Evolutionary conservation across 2,888 invertebrate species (phyloP).

Genomic region (Tinea trinotella): DNA sequence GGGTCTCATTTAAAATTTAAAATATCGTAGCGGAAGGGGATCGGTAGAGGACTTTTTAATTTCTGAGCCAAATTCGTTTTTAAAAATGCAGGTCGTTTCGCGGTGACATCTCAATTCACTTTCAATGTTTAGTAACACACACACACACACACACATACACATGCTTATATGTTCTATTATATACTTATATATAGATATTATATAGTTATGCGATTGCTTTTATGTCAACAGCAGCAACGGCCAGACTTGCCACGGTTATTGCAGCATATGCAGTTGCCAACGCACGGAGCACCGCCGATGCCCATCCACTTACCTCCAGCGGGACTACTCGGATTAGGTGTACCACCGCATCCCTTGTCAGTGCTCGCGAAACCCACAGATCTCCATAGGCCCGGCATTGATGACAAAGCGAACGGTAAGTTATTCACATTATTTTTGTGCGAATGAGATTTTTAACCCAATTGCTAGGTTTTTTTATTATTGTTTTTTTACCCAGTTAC

Average conservation of each 20-base stretch:
- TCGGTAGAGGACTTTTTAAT: constrained; percentile 67
- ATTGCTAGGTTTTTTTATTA: background rate
- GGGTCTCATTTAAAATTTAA: constrained; percentile 69
- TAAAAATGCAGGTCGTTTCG: constrained; percentile 65
- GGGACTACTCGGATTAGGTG: constrained; percentile 77
- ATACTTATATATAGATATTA: no score
- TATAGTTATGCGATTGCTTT: background rate
- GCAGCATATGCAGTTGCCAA: constrained; percentile 91
- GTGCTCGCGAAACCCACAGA: constrained; percentile 85
- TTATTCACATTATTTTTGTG: no score
- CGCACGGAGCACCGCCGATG: constrained; percentile 82
- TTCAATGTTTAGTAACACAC: constrained; percentile 46
- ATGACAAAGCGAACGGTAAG: constrained; percentile 85
- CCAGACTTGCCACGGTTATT: constrained; percentile 85
- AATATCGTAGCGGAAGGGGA: constrained; percentile 58
- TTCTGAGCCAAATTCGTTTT: constrained; percentile 58
- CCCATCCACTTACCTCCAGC: constrained; percentile 67
- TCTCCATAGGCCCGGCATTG: constrained; percentile 78
- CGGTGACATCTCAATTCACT: constrained; percentile 68
- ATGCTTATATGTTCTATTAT: constrained; percentile 17
- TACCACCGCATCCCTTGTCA: constrained; percentile 81
- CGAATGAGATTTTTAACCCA: background rate
- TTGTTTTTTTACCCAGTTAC: background rate
- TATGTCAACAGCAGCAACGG: constrained; percentile 81
- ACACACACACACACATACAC: constrained; percentile 26